A percentile compares a stretch with the other conserved stretches of the same genome.
Evolutionary conservation across 1,140 invertebrate species (phyloP).

Genomic region (Meloidogyne chitwoodi): DNA sequence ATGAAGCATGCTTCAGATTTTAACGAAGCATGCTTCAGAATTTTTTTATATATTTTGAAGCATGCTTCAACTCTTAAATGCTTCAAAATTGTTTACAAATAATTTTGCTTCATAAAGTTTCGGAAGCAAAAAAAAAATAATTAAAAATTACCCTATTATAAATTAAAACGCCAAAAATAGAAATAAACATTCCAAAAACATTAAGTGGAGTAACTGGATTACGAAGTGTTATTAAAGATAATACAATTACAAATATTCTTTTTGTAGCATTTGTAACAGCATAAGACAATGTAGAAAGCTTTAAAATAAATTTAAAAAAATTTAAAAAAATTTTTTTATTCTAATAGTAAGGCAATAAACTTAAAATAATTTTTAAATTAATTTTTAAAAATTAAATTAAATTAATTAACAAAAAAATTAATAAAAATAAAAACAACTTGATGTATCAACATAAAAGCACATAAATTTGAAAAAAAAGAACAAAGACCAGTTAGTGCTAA

Average conservation of each 20-base stretch:
- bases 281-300: conserved; percentile 86
- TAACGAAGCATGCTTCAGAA: no score
- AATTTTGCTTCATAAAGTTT: background rate
- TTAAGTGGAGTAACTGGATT: conserved; percentile 87
- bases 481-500: conserved; percentile 78
- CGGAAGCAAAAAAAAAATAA: conserved; percentile 1
- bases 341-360: background rate
- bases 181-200: conserved; percentile 81
- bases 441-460: conserved; percentile 82
- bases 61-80: no score
- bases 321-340: background rate
- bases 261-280: conserved; percentile 93
- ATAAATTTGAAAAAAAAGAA: conserved; percentile 88
- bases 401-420: background rate
- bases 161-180: conserved; percentile 79
- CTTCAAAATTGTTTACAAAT: no score
- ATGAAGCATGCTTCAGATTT: no score
- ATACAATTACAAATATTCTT: conserved; percentile 82
- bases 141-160: conserved; percentile 69
- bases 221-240: conserved; percentile 79
- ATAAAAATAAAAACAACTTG: conserved; percentile 20
- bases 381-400: no score
- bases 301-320: conserved; percentile 27
- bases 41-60: no score
- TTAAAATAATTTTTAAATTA: no score